A percentile compares a stretch with the other conserved stretches of the same genome.
Evolutionary conservation across 2,797 vertebrate species (phyloP).

Genomic region (Clarias fuscus): DNA sequence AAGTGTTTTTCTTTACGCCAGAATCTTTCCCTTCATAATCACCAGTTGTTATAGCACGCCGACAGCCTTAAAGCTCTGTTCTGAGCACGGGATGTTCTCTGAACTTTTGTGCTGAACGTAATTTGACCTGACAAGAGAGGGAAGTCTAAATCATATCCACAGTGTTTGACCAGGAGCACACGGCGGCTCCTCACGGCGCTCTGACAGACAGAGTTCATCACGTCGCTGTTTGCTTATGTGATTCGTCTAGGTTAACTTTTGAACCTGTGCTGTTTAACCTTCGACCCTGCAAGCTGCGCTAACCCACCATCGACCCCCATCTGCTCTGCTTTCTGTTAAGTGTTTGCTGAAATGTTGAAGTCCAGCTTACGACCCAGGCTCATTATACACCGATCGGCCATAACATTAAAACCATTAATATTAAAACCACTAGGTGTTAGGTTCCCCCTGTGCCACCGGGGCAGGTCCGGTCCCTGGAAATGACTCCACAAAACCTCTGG

Average conservation of each 20-base stretch:
- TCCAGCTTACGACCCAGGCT: background rate
- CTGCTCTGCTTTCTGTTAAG: background rate
- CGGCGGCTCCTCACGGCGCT: background rate
- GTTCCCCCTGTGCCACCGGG: too few species aligned
- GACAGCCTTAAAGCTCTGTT: background rate
- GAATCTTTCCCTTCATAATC: slow-evolving; percentile 3
- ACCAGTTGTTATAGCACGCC: background rate
- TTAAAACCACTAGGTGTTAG: too few species aligned
- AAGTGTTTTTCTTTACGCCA: background rate
- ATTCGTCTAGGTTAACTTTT: slow-evolving; percentile 18
- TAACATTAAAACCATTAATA: too few species aligned
- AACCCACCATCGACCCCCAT: slow-evolving; percentile 16
- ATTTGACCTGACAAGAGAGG: background rate
- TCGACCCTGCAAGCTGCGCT: slow-evolving; percentile 29
- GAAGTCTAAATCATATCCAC: background rate
- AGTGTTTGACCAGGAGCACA: background rate
- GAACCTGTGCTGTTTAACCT: slow-evolving; percentile 32
- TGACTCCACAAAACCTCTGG: too few species aligned
- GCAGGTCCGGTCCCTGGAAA: too few species aligned
- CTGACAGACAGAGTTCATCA: background rate
- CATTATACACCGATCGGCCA: too few species aligned
- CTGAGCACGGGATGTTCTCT: background rate
- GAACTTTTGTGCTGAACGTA: background rate
- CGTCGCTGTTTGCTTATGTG: background rate
- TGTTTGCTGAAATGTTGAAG: slow-evolving; percentile 10